These are phyloP conservation scores for Chionis minor DNA, from an alignment of 2,113 vertebrate species.

Conservation along the genomic window DNA sequence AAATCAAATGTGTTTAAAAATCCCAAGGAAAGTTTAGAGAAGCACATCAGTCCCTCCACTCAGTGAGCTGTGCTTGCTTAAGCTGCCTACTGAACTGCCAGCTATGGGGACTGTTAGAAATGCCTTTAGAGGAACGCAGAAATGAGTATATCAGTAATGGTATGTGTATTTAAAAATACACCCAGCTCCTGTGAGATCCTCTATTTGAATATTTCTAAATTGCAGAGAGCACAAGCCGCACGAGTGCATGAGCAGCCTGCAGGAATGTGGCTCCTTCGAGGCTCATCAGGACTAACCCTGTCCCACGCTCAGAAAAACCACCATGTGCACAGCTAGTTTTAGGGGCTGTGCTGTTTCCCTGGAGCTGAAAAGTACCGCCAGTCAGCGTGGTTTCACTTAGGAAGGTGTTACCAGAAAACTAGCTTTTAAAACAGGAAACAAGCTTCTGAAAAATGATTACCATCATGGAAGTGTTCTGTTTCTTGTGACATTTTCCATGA, in stretches of 20 bases:
- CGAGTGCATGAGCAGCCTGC: not conserved
- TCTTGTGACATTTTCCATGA: not conserved
- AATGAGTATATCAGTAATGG: not conserved
- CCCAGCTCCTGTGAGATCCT: not conserved
- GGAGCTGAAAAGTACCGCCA: not conserved
- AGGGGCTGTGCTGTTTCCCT: not conserved
- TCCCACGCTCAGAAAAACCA: not conserved
- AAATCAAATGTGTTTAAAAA: not conserved
- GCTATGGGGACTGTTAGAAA: not conserved
- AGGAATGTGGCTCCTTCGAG: not conserved
- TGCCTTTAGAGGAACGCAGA: not conserved
- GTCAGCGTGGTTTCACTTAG: not conserved
- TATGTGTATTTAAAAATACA: not conserved
- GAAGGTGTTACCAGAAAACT: not conserved
- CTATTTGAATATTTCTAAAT: not conserved
- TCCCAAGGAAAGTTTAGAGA: not conserved
- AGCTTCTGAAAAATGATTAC: not conserved
- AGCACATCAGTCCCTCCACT: not conserved
- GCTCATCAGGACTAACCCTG: not conserved
- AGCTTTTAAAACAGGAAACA: not conserved
- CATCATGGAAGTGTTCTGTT: not conserved
- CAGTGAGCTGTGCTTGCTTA: not conserved
- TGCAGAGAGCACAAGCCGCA: not conserved
- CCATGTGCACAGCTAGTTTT: rapidly evolving
- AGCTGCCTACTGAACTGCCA: not conserved